phyloP scores from a whole-genome alignment of 2,888 invertebrate species.

The Leptopilina syphax region DNA sequence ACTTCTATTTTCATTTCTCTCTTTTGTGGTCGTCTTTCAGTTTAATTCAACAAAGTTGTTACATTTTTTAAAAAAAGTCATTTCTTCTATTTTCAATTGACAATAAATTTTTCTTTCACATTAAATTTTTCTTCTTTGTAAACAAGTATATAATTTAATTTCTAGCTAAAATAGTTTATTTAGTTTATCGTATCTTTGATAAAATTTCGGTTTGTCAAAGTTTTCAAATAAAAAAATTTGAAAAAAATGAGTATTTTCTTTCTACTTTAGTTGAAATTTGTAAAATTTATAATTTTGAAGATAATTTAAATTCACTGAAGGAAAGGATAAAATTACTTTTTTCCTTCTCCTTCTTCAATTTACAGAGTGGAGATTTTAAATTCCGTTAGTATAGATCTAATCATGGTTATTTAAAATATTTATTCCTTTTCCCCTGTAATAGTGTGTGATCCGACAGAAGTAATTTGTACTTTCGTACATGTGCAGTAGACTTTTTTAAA shows the following conservation, averaged over 20 bases:
- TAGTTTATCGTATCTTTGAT: no score
- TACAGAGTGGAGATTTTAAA: slow-evolving; percentile 9
- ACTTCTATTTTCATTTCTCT: neutral
- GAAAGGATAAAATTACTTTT: neutral
- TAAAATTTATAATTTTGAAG: neutral
- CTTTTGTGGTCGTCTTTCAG: neutral
- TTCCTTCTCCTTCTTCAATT: neutral
- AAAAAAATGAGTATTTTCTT: no score
- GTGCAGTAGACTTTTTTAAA: neutral
- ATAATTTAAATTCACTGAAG: neutral
- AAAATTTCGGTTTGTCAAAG: no score
- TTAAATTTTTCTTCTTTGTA: no score
- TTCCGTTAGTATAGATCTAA: slow-evolving; percentile 8
- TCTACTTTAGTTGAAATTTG: no score
- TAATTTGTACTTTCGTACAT: neutral
- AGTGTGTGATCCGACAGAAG: neutral
- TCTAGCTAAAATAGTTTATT: no score
- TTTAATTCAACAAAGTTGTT: neutral
- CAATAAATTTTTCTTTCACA: neutral
- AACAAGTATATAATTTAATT: no score
- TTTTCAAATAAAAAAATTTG: no score
- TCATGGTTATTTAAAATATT: neutral
- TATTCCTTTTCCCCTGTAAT: neutral
- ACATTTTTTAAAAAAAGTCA: neutral
- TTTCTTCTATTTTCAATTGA: neutral